phyloP scores from a whole-genome alignment of 2,888 invertebrate species.

The Lysandra bellargus region DNA sequence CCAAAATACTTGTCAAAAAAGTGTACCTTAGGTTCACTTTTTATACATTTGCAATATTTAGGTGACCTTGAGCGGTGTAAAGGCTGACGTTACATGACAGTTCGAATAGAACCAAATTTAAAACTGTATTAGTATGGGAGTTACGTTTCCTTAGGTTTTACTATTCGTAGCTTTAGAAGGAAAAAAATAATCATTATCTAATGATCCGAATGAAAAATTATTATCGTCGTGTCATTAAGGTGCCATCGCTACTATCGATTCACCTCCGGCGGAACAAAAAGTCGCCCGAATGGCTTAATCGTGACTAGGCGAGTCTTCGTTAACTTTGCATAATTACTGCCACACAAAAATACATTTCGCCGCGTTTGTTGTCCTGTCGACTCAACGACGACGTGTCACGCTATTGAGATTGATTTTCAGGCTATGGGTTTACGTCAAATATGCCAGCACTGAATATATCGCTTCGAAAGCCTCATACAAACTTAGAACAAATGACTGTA shows the following conservation, averaged over 20 bases:
- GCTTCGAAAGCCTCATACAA: not conserved
- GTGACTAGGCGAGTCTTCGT: slow-evolving; percentile 56
- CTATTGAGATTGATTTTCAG: slow-evolving; percentile 20
- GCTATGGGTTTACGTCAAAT: slow-evolving; percentile 34
- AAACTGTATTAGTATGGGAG: no score
- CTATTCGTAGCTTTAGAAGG: not conserved
- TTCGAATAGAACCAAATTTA: no score
- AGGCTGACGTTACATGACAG: no score
- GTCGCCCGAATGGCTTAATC: slow-evolving; percentile 52
- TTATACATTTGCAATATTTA: no score
- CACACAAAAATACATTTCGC: slow-evolving; percentile 49
- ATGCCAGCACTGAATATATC: not conserved
- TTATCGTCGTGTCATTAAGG: slow-evolving; percentile 26
- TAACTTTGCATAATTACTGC: slow-evolving; percentile 47
- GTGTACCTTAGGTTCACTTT: no score
- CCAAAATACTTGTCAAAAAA: no score
- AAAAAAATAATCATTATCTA: not conserved
- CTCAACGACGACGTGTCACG: slow-evolving; percentile 31
- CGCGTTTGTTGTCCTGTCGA: slow-evolving; percentile 7
- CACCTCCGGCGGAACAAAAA: slow-evolving; percentile 38
- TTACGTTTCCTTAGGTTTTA: no score
- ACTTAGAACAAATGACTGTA: not conserved
- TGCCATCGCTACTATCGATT: slow-evolving; percentile 32
- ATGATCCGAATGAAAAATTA: slow-evolving; percentile 24
- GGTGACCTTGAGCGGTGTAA: no score